Conservation (phyloP, 2,113 vertebrate genomes). For the Epinephelus moara region DNA sequence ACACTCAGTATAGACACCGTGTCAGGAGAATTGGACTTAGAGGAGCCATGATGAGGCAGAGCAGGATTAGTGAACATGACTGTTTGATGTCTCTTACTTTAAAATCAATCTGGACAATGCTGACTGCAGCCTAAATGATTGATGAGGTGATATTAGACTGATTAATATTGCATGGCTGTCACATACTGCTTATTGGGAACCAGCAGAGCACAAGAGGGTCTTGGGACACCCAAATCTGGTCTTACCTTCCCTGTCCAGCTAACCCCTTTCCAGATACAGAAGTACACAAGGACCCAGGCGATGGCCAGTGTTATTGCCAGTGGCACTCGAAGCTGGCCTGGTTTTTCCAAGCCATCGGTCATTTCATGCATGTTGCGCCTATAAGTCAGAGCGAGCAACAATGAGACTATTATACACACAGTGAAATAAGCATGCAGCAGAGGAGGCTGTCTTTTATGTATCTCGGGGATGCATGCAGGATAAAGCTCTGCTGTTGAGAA, state of each 20-base stretch:
- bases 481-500: constrained; percentile 43
- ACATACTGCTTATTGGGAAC: constrained; percentile 37
- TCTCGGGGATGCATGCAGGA: constrained; percentile 54
- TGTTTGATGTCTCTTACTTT: constrained; percentile 58
- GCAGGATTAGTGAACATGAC: constrained; percentile 57
- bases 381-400: constrained; percentile 76
- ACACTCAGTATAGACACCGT: constrained; percentile 65
- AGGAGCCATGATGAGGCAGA: constrained; percentile 55
- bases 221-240: constrained; percentile 37
- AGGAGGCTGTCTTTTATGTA: constrained; percentile 51
- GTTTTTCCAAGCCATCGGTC: constrained; percentile 96
- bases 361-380: constrained; percentile 98
- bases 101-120: constrained; percentile 67
- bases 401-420: constrained; percentile 60
- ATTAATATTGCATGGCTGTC: constrained; percentile 72
- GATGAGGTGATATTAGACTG: constrained; percentile 72
- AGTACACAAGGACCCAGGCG: constrained; percentile 98
- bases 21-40: constrained; percentile 75
- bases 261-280: constrained; percentile 99
- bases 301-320: constrained; percentile 97
- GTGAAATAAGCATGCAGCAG: constrained; percentile 50
- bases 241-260: constrained; percentile 99
- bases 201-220: constrained; percentile 4
- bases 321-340: constrained; percentile 94
- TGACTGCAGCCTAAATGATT: constrained; percentile 69